These are phyloP conservation scores for Dolomedes plantarius DNA, from an alignment of 2,888 invertebrate species.

Conservation along the genomic window DNA sequence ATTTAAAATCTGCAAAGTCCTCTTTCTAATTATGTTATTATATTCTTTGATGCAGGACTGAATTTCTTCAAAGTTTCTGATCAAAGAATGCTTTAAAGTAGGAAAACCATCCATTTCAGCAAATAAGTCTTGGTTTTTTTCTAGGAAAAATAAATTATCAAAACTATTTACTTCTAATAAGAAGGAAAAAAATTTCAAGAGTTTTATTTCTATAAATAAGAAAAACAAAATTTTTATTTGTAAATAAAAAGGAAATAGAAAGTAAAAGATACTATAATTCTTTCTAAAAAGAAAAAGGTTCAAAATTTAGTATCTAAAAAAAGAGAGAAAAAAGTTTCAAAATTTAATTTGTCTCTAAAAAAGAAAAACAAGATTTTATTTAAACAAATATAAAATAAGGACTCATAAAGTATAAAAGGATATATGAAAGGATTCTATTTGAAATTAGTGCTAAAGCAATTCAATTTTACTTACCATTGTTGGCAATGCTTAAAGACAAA, in stretches of 20 bases:
- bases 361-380: no score
- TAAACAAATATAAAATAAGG: no score
- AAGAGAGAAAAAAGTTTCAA: background rate
- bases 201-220: no score
- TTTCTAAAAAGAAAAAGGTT: background rate
- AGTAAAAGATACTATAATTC: no score
- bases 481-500: conserved; percentile 38
- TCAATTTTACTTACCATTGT: conserved; percentile 39
- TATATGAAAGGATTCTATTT: no score
- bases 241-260: no score
- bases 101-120: conserved; percentile 36
- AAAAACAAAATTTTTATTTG: no score
- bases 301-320: background rate
- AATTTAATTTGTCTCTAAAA: no score
- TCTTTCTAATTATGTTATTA: conserved; percentile 22
- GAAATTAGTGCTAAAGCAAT: no score
- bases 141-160: conserved; percentile 25
- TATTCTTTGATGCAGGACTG: conserved; percentile 18
- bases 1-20: conserved; percentile 4
- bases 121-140: conserved; percentile 40
- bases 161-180: no score
- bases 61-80: conserved; percentile 24
- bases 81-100: conserved; percentile 27
- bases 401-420: no score
- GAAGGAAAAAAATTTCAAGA: no score